Conservation (phyloP, 1,140 invertebrate genomes). For the Propsilocerus akamusi region DNA sequence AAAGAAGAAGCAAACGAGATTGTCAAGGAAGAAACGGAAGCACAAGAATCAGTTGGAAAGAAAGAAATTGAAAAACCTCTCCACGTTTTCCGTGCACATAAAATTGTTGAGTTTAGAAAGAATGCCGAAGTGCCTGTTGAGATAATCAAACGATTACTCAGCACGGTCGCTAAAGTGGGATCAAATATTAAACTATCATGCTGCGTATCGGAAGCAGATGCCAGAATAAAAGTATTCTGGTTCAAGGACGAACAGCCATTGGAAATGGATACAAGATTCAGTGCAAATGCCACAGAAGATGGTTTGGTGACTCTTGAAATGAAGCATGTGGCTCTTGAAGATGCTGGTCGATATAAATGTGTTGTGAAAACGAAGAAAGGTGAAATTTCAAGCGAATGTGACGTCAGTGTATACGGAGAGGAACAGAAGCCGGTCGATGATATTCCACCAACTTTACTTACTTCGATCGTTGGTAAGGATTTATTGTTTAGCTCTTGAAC, state of each 20-base stretch:
- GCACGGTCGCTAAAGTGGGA: background rate
- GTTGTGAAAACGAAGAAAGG: constrained; percentile 57
- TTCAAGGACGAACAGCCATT: background rate
- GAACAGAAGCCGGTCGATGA: background rate
- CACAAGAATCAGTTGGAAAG: background rate
- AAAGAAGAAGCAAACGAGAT: background rate
- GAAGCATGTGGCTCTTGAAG: constrained; percentile 40
- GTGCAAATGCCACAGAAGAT: background rate
- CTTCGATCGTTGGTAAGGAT: too few species aligned
- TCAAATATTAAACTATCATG: background rate
- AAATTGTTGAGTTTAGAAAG: background rate
- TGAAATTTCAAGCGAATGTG: constrained; percentile 19
- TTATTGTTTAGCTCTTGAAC: too few species aligned
- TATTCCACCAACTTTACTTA: background rate
- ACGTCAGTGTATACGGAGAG: background rate
- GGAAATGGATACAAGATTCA: background rate
- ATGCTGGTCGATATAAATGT: constrained; percentile 61
- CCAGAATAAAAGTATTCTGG: background rate
- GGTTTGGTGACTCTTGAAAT: constrained; percentile 25
- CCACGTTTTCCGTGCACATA: background rate
- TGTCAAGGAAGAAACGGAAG: background rate
- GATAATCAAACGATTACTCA: background rate
- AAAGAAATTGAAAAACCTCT: background rate
- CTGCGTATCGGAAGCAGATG: background rate
- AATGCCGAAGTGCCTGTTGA: background rate